Conservation (phyloP, 1,140 invertebrate genomes). For the Brachystomella parvula region DNA sequence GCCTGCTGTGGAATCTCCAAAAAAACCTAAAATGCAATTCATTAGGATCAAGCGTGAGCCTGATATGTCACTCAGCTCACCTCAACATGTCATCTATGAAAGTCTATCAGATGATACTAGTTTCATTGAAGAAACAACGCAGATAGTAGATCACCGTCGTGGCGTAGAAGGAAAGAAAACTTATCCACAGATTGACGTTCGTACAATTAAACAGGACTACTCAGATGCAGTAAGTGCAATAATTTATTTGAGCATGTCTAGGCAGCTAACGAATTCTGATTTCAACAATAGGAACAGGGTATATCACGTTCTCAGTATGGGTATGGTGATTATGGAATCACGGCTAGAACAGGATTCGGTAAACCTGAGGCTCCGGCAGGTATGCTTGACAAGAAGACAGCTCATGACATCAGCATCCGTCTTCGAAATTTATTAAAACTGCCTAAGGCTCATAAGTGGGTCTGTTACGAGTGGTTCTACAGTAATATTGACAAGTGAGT, state of each 20-base stretch:
- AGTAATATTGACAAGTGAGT: conserved; percentile 87
- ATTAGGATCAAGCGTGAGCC: conserved; percentile 3
- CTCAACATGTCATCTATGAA: not conserved
- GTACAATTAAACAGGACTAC: not conserved
- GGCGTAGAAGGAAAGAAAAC: not conserved
- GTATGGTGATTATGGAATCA: too few relatives aligned
- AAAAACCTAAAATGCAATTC: conserved; percentile 1
- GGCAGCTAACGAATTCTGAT: too few relatives aligned
- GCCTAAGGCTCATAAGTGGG: conserved; percentile 98
- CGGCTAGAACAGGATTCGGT: not conserved
- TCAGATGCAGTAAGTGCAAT: too few relatives aligned
- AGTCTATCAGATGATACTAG: too few relatives aligned
- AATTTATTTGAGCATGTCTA: too few relatives aligned
- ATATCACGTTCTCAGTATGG: too few relatives aligned
- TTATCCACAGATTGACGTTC: not conserved
- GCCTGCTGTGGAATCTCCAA: not conserved
- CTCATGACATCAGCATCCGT: conserved; percentile 80
- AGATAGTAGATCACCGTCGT: not conserved
- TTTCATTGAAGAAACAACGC: too few relatives aligned
- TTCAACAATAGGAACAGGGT: too few relatives aligned
- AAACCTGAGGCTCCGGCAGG: not conserved
- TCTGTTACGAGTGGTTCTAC: conserved; percentile 99
- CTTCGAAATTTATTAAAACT: conserved; percentile 93
- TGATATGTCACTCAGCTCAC: conserved; percentile 1
- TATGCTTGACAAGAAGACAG: conserved; percentile 60